Percentiles rank a stretch among this genome's conserved stretches.
Conservation (phyloP, 1,140 invertebrate species). For the Episyrphus balteatus region DNA sequence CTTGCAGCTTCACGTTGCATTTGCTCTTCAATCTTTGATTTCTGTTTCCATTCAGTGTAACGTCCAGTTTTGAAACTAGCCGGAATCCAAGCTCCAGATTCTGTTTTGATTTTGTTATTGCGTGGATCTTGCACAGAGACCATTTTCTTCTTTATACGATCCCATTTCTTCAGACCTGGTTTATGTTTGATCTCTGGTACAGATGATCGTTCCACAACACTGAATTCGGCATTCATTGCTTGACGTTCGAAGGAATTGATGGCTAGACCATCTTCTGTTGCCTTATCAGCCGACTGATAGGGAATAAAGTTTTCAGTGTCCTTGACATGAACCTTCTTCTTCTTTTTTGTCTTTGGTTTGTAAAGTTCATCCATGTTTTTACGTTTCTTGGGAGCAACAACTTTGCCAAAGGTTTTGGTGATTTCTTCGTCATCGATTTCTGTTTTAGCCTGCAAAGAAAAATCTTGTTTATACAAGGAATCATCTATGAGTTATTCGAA, state of each 20-base stretch:
- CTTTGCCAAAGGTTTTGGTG: conserved; percentile 36
- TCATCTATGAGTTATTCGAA: background rate
- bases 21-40: conserved; percentile 56
- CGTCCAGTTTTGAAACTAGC: conserved; percentile 85
- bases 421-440: conserved; percentile 24
- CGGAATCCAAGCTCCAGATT: conserved; percentile 87
- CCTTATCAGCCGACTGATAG: conserved; percentile 72
- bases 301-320: conserved; percentile 77
- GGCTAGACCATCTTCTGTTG: conserved; percentile 81
- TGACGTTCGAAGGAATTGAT: conserved; percentile 65
- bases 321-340: conserved; percentile 40
- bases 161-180: conserved; percentile 61
- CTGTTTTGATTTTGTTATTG: conserved; percentile 79
- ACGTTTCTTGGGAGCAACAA: conserved; percentile 48
- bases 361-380: conserved; percentile 46
- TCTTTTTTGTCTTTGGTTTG: conserved; percentile 42
- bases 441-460: background rate
- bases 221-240: conserved; percentile 61
- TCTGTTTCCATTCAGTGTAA: conserved; percentile 80
- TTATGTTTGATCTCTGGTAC: conserved; percentile 44
- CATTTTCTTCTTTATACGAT: conserved; percentile 88
- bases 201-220: conserved; percentile 67
- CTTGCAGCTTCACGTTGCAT: conserved; percentile 48
- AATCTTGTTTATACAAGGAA: too few species aligned
- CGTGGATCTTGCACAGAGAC: conserved; percentile 56